phyloP scores from a whole-genome alignment of 2,797 vertebrate genomes.

The Thunnus albacares region DNA sequence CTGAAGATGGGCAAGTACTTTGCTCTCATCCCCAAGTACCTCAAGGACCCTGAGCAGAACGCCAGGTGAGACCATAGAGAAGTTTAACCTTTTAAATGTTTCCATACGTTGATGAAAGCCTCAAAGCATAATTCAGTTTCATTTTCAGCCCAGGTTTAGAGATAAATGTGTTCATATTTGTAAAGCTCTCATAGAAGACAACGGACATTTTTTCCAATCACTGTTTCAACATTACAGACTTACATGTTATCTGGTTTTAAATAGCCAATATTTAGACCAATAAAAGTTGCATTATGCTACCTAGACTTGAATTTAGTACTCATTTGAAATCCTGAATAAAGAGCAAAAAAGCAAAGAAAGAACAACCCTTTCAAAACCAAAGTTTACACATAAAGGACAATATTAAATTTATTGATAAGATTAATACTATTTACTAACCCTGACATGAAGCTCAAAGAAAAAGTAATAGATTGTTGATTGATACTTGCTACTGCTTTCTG shows the following conservation, averaged over 20 bases:
- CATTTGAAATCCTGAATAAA: neutral
- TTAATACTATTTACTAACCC: neutral
- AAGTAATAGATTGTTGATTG: neutral
- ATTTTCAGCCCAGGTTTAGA: too few relatives aligned
- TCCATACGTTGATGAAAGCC: neutral
- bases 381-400: neutral
- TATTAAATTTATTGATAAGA: neutral
- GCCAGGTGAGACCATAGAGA: conserved; percentile 85
- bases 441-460: neutral
- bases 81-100: neutral
- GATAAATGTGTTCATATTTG: too few relatives aligned
- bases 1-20: conserved; percentile 97
- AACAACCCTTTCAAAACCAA: neutral
- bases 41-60: conserved; percentile 89
- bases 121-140: neutral
- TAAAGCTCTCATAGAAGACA: too few relatives aligned
- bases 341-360: neutral
- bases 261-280: neutral
- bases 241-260: neutral
- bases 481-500: neutral
- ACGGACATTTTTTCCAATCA: too few relatives aligned
- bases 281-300: neutral
- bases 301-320: neutral
- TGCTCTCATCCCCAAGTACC: conserved; percentile 93
- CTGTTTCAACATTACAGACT: neutral